phyloP scores from a whole-genome alignment of 2,888 invertebrate genomes.

The Cerastis rubricosa region DNA sequence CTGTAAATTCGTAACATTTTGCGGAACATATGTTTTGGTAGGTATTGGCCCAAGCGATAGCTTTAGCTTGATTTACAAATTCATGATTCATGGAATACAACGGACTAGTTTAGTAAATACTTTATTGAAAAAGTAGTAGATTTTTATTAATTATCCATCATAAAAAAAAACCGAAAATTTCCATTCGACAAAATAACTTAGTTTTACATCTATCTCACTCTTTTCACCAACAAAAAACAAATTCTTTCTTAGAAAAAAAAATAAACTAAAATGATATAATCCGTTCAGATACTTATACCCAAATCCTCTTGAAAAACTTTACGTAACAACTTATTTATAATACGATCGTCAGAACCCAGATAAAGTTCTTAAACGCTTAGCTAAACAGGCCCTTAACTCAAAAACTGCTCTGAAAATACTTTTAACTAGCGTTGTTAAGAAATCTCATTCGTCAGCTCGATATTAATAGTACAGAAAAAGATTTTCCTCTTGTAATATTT shows the following conservation, averaged over 20 bases:
- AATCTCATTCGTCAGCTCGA: not conserved
- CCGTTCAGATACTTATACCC: slow-evolving; percentile 1
- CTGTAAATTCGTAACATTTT: no score
- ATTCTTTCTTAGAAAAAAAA: slow-evolving; percentile 8
- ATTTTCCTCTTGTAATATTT: not conserved
- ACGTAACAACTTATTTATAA: slow-evolving; percentile 40
- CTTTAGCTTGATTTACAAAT: not conserved
- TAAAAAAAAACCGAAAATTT: not conserved
- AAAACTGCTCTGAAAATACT: slow-evolving; percentile 25
- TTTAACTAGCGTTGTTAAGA: slow-evolving; percentile 9
- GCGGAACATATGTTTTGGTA: no score
- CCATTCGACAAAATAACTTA: not conserved
- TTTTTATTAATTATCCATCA: not conserved
- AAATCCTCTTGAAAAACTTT: slow-evolving; percentile 29
- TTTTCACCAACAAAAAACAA: not conserved
- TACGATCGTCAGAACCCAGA: slow-evolving; percentile 22
- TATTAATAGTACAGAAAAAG: not conserved
- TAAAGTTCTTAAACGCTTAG: slow-evolving; percentile 40
- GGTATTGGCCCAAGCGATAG: no score
- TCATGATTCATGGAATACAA: not conserved
- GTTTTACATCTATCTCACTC: not conserved
- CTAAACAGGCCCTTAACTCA: slow-evolving; percentile 23
- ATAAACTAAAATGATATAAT: slow-evolving; percentile 13
- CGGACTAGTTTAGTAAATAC: not conserved
- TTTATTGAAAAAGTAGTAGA: not conserved